Evolutionary conservation across 2,113 vertebrate species (phyloP).

Genomic region (Mastomys coucha): DNA sequence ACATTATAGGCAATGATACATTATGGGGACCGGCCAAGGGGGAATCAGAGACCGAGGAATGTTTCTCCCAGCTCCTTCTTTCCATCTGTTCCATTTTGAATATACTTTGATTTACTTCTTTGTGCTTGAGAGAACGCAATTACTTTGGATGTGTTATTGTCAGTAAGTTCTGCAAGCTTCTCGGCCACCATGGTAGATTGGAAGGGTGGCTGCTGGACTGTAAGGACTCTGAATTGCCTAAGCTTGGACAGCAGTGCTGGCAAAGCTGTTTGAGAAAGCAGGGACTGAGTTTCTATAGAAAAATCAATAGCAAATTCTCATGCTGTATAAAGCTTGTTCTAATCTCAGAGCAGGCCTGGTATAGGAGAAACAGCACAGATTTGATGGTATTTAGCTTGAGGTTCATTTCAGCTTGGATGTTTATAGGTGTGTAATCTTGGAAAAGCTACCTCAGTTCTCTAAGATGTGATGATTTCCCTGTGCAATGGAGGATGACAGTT

Average conservation of each 20-base stretch:
- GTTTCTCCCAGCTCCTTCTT: slow-evolving; percentile 24
- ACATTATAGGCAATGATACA: background rate
- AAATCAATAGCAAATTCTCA: background rate
- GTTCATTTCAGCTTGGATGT: background rate
- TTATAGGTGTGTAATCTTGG: background rate
- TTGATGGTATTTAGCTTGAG: background rate
- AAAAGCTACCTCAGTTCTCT: background rate
- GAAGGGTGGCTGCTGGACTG: no score
- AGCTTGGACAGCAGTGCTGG: background rate
- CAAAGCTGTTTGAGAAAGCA: slow-evolving; percentile 3
- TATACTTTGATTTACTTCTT: slow-evolving; percentile 40
- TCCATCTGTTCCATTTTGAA: background rate
- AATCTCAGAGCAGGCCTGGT: background rate
- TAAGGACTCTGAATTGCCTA: background rate
- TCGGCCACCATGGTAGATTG: background rate
- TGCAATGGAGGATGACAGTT: background rate
- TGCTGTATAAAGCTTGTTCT: background rate
- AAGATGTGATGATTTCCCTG: background rate
- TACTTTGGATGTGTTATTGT: slow-evolving; percentile 1
- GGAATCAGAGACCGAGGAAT: background rate
- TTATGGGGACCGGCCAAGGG: background rate
- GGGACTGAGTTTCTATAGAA: background rate
- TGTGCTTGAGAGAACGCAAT: slow-evolving; percentile 32
- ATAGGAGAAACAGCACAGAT: background rate
- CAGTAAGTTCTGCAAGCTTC: background rate